Base-by-base conservation (phyloP, 2,888 invertebrate species). In the Phyto melanocephala region DNA sequence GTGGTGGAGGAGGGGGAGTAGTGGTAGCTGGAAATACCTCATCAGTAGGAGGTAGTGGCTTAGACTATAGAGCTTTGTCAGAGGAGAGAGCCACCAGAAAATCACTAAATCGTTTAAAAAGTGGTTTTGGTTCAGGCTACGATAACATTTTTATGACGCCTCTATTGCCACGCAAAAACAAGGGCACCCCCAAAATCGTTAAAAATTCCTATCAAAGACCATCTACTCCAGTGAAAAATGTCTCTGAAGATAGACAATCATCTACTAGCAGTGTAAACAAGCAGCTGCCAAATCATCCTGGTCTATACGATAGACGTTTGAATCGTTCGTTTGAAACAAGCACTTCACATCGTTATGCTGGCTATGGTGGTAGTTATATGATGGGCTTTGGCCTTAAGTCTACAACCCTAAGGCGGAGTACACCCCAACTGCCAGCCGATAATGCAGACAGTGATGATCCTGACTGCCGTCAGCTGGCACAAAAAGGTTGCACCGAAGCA, bases 301-400 rank as follows among this genome's bases (percentile, higher is more conserved):
- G 90, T 50, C 86, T 91, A 8, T 91, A 91, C 54, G 91, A 91
- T 76, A 87, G 91, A 4, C 89, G 91, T 11, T 80, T 91, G 37
- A 91, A 91, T 87, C 88, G 91, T 74, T 91, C 91, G 7, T 91
- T 91, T 75, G 91, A 91, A 84, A 88, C 90, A 20, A 89, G 91
- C 40, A 87, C 88, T 1, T 88, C 89, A 28, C 84, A 87, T 82
- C 89, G 89, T 68, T 89, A 89, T 82, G 89, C 88, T 10, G 89
- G 89, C 70, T 89, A 88, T 62, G 85, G 86, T 22, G 89, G 89
- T 0, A 87, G 87, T 10, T 89, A 89, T 33, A 85, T 90, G 80
- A 87, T 89, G 88, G 86, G 86, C 0, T 83, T 84, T 20, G 86
- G 86, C 62, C 67, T 89, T 75, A 88, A 90, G 42, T 87, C 88